phyloP scores from a whole-genome alignment of 1,140 invertebrate genomes.

The Sminthurides bifidus region DNA sequence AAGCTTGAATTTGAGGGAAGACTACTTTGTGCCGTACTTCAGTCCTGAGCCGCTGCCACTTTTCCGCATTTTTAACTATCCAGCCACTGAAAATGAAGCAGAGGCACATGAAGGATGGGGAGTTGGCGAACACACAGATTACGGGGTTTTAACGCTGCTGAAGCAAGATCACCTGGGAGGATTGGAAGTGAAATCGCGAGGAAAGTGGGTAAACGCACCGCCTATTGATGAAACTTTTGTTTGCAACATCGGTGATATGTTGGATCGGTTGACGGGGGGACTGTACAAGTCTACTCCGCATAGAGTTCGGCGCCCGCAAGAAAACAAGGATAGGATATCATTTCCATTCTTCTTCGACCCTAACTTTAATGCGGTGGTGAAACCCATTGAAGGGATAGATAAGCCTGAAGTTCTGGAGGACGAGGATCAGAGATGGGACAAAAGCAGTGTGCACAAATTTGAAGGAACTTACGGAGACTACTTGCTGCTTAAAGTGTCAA shows the following conservation, averaged over 20 bases:
- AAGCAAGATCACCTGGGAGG: constrained; percentile 20
- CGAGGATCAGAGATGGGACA: constrained; percentile 11
- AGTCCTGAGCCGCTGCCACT: constrained; percentile 10
- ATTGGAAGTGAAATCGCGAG: constrained; percentile 10
- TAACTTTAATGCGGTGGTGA: constrained; percentile 10
- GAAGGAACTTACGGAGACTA: constrained; percentile 17
- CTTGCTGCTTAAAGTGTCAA: constrained; percentile 16
- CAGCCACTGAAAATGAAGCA: neutral
- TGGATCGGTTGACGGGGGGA: constrained; percentile 19
- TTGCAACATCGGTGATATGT: constrained; percentile 23
- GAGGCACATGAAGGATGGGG: neutral
- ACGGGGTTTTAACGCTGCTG: constrained; percentile 20
- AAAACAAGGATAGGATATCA: constrained; percentile 7
- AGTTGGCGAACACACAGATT: constrained; percentile 20
- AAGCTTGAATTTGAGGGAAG: constrained; percentile 12
- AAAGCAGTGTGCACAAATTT: constrained; percentile 12
- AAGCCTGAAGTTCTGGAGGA: neutral
- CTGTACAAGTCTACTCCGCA: constrained; percentile 16
- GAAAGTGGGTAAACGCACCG: constrained; percentile 17
- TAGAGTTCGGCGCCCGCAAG: constrained; percentile 5
- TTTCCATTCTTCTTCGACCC: constrained; percentile 27
- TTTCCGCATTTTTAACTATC: constrained; percentile 20
- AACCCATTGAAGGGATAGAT: neutral
- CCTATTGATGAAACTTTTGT: constrained; percentile 18
- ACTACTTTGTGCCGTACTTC: constrained; percentile 9